A percentile compares a stretch with the other conserved stretches of the same genome.
phyloP scores from a whole-genome alignment of 2,113 vertebrate species.

The Leptosomus discolor region DNA sequence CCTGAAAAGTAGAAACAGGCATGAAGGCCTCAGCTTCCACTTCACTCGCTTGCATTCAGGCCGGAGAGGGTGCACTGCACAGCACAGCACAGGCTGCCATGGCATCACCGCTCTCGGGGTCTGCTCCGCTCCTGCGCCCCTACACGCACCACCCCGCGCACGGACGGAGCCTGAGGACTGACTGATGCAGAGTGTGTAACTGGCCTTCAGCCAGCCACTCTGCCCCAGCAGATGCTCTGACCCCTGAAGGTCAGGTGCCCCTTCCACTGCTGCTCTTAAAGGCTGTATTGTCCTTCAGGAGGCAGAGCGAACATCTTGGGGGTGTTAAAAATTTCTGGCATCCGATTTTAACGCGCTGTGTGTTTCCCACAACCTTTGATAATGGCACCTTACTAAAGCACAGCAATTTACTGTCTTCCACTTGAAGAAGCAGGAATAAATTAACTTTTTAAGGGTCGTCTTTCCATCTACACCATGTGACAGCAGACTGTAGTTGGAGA shows the following conservation, averaged over 20 bases:
- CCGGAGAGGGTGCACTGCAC: not conserved
- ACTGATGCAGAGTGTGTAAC: too few relatives aligned
- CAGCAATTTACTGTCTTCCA: not conserved
- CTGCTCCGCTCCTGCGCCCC: rapidly evolving
- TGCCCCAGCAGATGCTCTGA: not conserved
- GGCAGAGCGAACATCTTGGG: not conserved
- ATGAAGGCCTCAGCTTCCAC: not conserved
- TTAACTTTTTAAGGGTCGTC: not conserved
- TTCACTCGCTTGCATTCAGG: not conserved
- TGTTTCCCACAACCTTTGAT: not conserved
- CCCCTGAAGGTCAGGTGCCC: not conserved
- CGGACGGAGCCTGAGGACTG: not conserved
- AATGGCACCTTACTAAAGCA: not conserved
- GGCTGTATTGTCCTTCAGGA: not conserved
- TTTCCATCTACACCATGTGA: not conserved
- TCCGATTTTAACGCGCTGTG: not conserved
- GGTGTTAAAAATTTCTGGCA: not conserved
- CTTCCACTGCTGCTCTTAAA: not conserved
- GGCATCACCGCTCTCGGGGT: rapidly evolving
- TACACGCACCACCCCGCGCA: rapidly evolving
- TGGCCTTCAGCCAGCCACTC: not conserved
- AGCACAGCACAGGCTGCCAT: not conserved
- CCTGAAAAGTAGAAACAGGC: not conserved
- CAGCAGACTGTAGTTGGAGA: not conserved
- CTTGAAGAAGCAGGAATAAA: not conserved